Percentiles rank a stretch among this genome's conserved stretches.
phyloP scores from a whole-genome alignment of 2,888 invertebrate species.

The Unio delphinus region DNA sequence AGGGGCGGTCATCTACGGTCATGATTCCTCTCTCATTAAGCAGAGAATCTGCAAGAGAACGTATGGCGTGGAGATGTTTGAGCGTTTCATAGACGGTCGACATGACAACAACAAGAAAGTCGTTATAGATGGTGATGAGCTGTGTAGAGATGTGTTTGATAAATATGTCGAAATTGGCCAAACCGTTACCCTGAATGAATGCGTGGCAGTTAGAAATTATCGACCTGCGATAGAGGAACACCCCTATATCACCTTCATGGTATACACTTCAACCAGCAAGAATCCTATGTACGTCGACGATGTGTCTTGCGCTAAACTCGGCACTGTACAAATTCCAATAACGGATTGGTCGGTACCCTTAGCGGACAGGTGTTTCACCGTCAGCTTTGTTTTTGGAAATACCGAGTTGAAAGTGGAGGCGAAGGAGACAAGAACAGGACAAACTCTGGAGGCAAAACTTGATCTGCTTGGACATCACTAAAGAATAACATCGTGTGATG shows the following conservation, averaged over 20 bases:
- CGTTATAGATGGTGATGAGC: neutral
- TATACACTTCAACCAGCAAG: slow-evolving; percentile 14
- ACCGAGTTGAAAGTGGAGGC: slow-evolving; percentile 23
- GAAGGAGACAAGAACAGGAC: slow-evolving; percentile 6
- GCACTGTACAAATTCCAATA: slow-evolving; percentile 6
- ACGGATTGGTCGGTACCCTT: slow-evolving; percentile 5
- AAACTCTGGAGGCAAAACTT: slow-evolving; percentile 8
- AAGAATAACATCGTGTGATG: neutral
- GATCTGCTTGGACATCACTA: slow-evolving; percentile 14
- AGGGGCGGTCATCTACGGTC: slow-evolving; percentile 24
- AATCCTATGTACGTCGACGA: slow-evolving; percentile 16
- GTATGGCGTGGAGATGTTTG: slow-evolving; percentile 12
- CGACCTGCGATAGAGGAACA: slow-evolving; percentile 3
- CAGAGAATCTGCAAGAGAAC: slow-evolving; percentile 19
- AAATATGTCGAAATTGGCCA: slow-evolving; percentile 13
- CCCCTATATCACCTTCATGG: slow-evolving; percentile 3
- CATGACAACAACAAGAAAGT: slow-evolving; percentile 10
- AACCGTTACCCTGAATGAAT: slow-evolving; percentile 9
- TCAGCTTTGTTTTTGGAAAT: slow-evolving; percentile 22
- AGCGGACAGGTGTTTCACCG: slow-evolving; percentile 8
- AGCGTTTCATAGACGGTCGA: slow-evolving; percentile 9
- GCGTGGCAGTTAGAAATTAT: slow-evolving; percentile 11
- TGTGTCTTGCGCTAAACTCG: slow-evolving; percentile 10
- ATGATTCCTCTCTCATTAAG: slow-evolving; percentile 14
- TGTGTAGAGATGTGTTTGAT: slow-evolving; percentile 15